A percentile compares a stretch with the other conserved stretches of the same genome.
Conservation (phyloP, 2,888 invertebrate genomes). For the Noctua pronuba region DNA sequence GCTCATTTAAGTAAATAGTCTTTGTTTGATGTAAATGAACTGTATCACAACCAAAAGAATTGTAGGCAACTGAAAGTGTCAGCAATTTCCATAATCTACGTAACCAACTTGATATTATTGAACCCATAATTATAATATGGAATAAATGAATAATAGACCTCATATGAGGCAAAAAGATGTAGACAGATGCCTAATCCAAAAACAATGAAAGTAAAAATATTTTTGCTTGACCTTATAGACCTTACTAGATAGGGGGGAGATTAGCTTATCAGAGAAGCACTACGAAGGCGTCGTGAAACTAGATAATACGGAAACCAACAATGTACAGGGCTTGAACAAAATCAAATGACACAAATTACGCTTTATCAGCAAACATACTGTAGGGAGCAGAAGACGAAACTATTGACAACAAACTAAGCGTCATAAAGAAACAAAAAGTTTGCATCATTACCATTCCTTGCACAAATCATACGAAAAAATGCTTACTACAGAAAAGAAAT, state of each 20-base stretch:
- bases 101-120: not conserved
- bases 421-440: constrained; percentile 20
- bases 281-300: not conserved
- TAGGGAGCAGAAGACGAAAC: not conserved
- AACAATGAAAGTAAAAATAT: not conserved
- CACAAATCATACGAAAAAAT: not conserved
- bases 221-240: not conserved
- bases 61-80: not conserved
- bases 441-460: constrained; percentile 34
- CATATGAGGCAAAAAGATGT: not conserved
- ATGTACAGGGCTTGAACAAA: constrained; percentile 22
- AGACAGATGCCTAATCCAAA: not conserved
- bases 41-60: too few species aligned
- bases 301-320: constrained; percentile 42
- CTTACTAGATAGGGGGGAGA: not conserved
- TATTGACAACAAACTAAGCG: not conserved
- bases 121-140: not conserved
- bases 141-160: not conserved
- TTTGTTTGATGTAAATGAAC: not conserved
- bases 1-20: not conserved
- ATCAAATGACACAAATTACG: constrained; percentile 16
- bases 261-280: constrained; percentile 31
- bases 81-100: not conserved
- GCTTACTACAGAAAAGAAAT: constrained; percentile 16
- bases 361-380: constrained; percentile 9